phyloP scores from a whole-genome alignment of 2,113 vertebrate genomes.

The Bolborhynchus lineola region DNA sequence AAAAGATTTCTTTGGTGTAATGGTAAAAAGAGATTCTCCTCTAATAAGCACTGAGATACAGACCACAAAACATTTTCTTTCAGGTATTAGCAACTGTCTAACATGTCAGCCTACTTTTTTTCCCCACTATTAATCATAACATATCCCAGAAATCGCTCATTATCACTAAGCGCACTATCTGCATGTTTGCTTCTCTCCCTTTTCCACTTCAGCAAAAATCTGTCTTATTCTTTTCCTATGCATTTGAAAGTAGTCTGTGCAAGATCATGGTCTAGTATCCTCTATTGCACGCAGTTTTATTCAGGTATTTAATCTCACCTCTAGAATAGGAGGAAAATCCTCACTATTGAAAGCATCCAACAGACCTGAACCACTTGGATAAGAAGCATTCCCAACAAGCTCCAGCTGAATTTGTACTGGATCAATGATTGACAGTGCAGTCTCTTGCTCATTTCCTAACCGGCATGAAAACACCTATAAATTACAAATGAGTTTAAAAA shows the following conservation, averaged over 20 bases:
- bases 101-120: not conserved
- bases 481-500: not conserved
- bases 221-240: not conserved
- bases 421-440: slow-evolving; percentile 94
- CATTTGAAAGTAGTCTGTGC: not conserved
- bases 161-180: not conserved
- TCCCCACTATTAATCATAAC: not conserved
- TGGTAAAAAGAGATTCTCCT: not conserved
- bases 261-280: not conserved
- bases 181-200: not conserved
- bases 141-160: not conserved
- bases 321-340: slow-evolving; percentile 92
- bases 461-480: slow-evolving; percentile 93
- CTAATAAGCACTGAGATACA: not conserved
- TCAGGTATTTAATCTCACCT: slow-evolving; percentile 75
- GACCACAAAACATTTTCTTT: not conserved
- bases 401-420: slow-evolving; percentile 94
- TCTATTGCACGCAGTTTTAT: not conserved
- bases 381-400: slow-evolving; percentile 90
- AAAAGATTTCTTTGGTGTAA: not conserved
- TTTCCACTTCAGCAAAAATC: not conserved
- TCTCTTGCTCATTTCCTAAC: slow-evolving; percentile 92
- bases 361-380: slow-evolving; percentile 90
- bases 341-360: slow-evolving; percentile 95
- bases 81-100: not conserved